These are phyloP conservation scores for Andrena dorsata DNA, from an alignment of 2,888 invertebrate species.

Conservation along the genomic window DNA sequence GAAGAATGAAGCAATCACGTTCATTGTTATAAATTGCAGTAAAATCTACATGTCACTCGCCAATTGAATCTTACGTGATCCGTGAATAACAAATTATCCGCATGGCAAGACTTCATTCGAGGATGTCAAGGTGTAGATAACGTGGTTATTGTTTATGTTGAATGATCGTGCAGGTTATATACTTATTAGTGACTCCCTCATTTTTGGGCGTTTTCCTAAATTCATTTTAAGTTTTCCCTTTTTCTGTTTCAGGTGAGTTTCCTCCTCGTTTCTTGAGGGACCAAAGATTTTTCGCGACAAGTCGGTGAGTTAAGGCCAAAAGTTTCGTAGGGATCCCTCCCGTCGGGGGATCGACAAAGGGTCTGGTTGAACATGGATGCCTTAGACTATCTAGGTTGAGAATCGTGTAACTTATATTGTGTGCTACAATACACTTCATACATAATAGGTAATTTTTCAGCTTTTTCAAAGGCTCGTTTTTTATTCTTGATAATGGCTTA, in stretches of 20 bases:
- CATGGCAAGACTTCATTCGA: too few relatives aligned
- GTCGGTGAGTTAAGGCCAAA: conserved; percentile 69
- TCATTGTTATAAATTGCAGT: too few relatives aligned
- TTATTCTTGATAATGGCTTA: too few relatives aligned
- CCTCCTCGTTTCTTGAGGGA: conserved; percentile 51
- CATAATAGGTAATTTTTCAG: too few relatives aligned
- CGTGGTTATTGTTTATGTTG: too few relatives aligned
- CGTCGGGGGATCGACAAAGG: conserved; percentile 48
- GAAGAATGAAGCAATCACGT: too few relatives aligned
- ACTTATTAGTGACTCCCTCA: not conserved
- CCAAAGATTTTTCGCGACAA: conserved; percentile 46
- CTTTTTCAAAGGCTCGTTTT: too few relatives aligned
- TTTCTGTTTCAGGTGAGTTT: conserved; percentile 79
- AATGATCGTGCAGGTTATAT: not conserved
- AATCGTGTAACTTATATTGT: not conserved
- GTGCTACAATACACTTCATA: too few relatives aligned
- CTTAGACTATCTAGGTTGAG: not conserved
- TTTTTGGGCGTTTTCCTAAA: not conserved
- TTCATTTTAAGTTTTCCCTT: conserved; percentile 45
- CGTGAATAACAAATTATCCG: too few relatives aligned
- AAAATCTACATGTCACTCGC: too few relatives aligned
- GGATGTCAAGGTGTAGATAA: too few relatives aligned
- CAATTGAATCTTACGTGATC: too few relatives aligned
- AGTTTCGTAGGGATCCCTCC: conserved; percentile 64
- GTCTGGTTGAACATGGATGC: conserved; percentile 26